phyloP scores from a whole-genome alignment of 2,888 invertebrate species.

The Zygaena filipendulae region DNA sequence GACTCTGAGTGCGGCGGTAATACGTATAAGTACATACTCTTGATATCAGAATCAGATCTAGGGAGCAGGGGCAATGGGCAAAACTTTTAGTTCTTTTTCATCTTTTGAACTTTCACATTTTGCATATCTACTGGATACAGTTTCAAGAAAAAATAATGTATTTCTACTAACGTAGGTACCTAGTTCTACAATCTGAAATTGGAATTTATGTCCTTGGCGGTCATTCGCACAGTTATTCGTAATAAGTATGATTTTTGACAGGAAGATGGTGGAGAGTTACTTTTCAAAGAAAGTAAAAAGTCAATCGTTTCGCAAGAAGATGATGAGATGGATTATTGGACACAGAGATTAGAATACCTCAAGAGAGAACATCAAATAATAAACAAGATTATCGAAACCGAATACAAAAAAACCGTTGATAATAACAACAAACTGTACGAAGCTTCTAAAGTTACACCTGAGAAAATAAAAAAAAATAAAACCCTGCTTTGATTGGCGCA shows the following conservation, averaged over 20 bases:
- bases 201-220: no score
- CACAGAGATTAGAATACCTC: conserved; percentile 40
- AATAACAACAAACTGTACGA: conserved; percentile 31
- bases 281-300: conserved; percentile 26
- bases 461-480: conserved; percentile 40
- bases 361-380: conserved; percentile 51
- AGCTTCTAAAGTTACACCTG: conserved; percentile 28
- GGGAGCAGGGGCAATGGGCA: no score
- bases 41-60: no score
- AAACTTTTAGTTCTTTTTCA: no score
- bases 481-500: conserved; percentile 45
- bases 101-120: no score
- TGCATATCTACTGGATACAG: no score
- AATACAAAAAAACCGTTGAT: conserved; percentile 47
- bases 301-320: conserved; percentile 23
- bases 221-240: no score
- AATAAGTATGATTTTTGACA: conserved; percentile 18
- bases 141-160: no score
- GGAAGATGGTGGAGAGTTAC: conserved; percentile 27
- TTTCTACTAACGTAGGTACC: no score
- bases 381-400: conserved; percentile 47
- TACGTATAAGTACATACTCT: no score
- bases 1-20: no score
- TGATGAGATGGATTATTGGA: conserved; percentile 45
- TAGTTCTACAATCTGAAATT: no score